Evolutionary conservation across 2,113 vertebrate species (phyloP).

Genomic region (Periophthalmodon schlosseri): DNA sequence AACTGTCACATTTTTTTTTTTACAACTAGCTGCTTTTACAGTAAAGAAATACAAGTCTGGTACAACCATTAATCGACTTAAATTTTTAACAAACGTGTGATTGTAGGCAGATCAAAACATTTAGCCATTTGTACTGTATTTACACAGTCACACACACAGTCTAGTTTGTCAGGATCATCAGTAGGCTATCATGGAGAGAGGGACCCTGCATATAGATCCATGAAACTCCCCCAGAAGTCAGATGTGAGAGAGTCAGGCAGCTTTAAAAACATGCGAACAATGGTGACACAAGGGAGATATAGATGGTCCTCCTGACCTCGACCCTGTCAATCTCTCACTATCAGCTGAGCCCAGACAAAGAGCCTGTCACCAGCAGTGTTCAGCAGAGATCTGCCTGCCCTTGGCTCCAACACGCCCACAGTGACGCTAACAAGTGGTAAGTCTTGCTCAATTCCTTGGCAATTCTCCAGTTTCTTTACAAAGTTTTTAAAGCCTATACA

Average conservation of each 20-base stretch:
- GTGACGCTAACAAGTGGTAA: not conserved
- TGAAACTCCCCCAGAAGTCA: not conserved
- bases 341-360: constrained; percentile 2
- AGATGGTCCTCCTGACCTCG: not conserved
- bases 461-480: not conserved
- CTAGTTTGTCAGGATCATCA: too few species aligned
- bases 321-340: not conserved
- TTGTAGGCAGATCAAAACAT: too few species aligned
- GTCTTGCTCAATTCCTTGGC: not conserved
- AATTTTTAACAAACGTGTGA: too few species aligned
- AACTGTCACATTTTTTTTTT: too few species aligned
- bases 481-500: not conserved
- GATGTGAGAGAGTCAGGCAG: not conserved
- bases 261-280: not conserved
- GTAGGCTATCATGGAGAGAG: not conserved
- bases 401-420: not conserved
- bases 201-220: not conserved
- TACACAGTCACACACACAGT: too few species aligned
- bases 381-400: not conserved
- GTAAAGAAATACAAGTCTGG: too few species aligned
- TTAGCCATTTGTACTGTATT: too few species aligned
- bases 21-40: too few species aligned
- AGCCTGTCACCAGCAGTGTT: constrained; percentile 1
- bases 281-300: not conserved
- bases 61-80: too few species aligned